phyloP scores from a whole-genome alignment of 2,888 invertebrate species.

The Agrochola lota region DNA sequence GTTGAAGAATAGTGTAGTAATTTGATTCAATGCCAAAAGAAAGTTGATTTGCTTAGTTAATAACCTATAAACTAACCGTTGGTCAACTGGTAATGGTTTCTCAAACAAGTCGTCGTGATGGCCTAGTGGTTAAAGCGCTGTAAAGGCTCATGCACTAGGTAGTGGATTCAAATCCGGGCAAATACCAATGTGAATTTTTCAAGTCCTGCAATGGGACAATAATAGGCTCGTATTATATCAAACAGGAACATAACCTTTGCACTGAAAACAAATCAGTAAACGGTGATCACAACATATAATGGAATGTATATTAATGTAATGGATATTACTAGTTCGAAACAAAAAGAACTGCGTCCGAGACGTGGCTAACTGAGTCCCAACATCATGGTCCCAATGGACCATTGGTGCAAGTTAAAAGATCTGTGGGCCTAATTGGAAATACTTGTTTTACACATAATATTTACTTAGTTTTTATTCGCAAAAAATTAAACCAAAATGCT shows the following conservation, averaged over 20 bases:
- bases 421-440: too few relatives aligned
- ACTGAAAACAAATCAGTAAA: constrained; percentile 29
- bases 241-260: not conserved
- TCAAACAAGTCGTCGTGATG: too few relatives aligned
- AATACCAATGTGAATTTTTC: too few relatives aligned
- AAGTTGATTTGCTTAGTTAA: not conserved
- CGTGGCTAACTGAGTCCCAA: constrained; percentile 19
- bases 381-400: constrained; percentile 5
- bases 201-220: too few relatives aligned
- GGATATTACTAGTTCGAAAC: constrained; percentile 45
- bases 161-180: too few relatives aligned
- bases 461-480: too few relatives aligned
- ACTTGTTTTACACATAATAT: too few relatives aligned
- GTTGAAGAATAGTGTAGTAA: not conserved
- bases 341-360: constrained; percentile 41
- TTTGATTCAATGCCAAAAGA: not conserved
- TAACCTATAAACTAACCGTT: not conserved
- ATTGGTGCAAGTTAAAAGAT: too few relatives aligned
- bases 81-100: too few relatives aligned
- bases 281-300: not conserved
- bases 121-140: too few relatives aligned
- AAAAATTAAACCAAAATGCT: too few relatives aligned
- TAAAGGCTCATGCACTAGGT: too few relatives aligned
- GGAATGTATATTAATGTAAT: constrained; percentile 28
- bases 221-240: not conserved